Conservation (phyloP, 2,797 vertebrate genomes). For the Gephyroberyx darwinii region DNA sequence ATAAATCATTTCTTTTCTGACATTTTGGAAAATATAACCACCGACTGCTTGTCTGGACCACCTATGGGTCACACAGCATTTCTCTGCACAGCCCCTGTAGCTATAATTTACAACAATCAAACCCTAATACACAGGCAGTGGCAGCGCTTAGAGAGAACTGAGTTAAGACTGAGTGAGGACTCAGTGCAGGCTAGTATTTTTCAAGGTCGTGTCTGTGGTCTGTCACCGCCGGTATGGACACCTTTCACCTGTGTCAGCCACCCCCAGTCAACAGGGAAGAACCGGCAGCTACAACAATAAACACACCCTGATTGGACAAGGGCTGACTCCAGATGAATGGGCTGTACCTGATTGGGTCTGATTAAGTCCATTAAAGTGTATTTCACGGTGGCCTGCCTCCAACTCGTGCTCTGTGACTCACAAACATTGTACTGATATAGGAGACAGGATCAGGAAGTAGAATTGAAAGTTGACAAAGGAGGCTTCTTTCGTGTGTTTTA, state of each 20-base stretch:
- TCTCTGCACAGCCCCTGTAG: neutral
- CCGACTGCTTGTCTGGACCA: neutral
- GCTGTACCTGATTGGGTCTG: constrained; percentile 55
- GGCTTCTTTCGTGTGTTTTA: no score
- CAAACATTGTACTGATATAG: neutral
- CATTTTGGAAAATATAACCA: neutral
- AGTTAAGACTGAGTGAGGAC: constrained; percentile 21
- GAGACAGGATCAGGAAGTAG: neutral
- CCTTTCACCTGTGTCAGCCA: constrained; percentile 55
- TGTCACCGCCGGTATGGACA: constrained; percentile 37
- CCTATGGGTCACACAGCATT: constrained; percentile 3
- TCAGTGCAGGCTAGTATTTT: constrained; percentile 1
- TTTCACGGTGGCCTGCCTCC: constrained; percentile 17
- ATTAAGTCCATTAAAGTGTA: constrained; percentile 55
- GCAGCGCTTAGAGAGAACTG: constrained; percentile 3
- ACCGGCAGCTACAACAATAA: constrained; percentile 69
- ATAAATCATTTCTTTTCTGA: neutral
- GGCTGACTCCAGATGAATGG: constrained; percentile 52
- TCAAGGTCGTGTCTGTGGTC: constrained; percentile 42
- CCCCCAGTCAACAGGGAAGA: constrained; percentile 29
- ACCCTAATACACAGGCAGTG: constrained; percentile 1
- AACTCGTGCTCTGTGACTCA: neutral
- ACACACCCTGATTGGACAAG: constrained; percentile 64
- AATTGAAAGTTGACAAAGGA: neutral
- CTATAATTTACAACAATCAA: constrained; percentile 19